Evolutionary conservation across 2,113 vertebrate species (phyloP).

Genomic region (Aix galericulata): DNA sequence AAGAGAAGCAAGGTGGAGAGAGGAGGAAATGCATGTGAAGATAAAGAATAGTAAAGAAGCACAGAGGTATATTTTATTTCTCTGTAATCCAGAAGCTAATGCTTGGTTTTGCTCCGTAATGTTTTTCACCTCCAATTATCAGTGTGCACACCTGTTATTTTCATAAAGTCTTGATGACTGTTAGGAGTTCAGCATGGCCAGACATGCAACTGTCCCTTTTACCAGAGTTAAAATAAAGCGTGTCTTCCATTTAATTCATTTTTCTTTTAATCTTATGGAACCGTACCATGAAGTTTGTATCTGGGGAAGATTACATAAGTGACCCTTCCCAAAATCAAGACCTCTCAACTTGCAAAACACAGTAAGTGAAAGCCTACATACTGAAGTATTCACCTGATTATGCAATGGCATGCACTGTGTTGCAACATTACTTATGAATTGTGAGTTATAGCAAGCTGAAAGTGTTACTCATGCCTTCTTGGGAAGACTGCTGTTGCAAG

Average conservation of each 20-base stretch:
- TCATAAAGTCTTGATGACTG: not conserved
- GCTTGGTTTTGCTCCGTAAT: not conserved
- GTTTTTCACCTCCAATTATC: not conserved
- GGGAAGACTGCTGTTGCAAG: not conserved
- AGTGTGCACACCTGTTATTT: not conserved
- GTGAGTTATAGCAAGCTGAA: not conserved
- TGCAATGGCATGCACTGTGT: not conserved
- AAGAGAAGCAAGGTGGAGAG: not conserved
- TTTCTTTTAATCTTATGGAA: too few relatives aligned
- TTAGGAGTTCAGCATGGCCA: not conserved
- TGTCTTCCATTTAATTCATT: not conserved
- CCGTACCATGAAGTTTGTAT: not conserved
- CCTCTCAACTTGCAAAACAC: not conserved
- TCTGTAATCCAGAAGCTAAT: not conserved
- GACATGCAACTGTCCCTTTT: not conserved
- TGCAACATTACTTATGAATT: not conserved
- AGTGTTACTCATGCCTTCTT: not conserved
- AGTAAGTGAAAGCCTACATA: not conserved
- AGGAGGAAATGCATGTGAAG: not conserved
- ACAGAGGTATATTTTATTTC: not conserved
- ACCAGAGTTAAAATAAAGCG: not conserved
- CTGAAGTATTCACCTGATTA: not conserved
- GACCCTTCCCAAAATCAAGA: not conserved
- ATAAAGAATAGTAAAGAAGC: not conserved
- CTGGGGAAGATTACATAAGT: not conserved